phyloP scores from a whole-genome alignment of 1,140 invertebrate species.

The Drosophila ogumai region DNA sequence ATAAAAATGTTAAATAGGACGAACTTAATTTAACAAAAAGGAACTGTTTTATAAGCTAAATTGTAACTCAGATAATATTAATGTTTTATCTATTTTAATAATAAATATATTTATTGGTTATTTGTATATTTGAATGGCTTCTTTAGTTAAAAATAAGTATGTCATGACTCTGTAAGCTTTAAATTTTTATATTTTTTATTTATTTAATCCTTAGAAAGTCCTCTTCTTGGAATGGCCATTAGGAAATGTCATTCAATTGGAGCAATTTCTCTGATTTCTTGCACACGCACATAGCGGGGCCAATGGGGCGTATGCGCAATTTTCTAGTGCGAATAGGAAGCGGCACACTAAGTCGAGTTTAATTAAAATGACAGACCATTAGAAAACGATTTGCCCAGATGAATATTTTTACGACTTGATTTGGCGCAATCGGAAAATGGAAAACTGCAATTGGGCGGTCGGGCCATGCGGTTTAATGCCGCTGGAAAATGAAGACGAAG shows the following conservation, averaged over 20 bases:
- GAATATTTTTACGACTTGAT: slow-evolving; percentile 70
- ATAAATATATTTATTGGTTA: too few species aligned
- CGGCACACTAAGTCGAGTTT: slow-evolving; percentile 45
- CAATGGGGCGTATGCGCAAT: slow-evolving; percentile 70
- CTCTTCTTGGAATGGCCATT: slow-evolving; percentile 4
- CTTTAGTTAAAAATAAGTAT: not conserved
- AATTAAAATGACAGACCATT: slow-evolving; percentile 61
- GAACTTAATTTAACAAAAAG: not conserved
- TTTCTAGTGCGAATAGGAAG: slow-evolving; percentile 55
- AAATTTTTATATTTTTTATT: not conserved
- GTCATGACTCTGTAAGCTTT: not conserved
- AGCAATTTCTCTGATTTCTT: slow-evolving; percentile 28
- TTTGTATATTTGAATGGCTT: not conserved
- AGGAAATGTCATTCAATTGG: slow-evolving; percentile 48
- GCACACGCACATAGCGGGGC: slow-evolving; percentile 15
- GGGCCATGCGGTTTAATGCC: slow-evolving; percentile 18
- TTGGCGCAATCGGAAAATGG: slow-evolving; percentile 63
- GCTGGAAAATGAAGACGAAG: slow-evolving; percentile 14
- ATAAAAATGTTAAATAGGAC: not conserved
- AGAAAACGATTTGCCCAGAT: slow-evolving; percentile 57
- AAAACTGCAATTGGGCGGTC: slow-evolving; percentile 49
- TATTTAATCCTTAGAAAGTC: slow-evolving; percentile 44
- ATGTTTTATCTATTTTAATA: not conserved
- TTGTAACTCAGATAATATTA: not conserved
- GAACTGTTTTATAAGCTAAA: too few species aligned